A percentile compares a stretch with the other conserved stretches of the same genome.
These are phyloP conservation scores for Drosophila borborema DNA, from an alignment of 2,888 invertebrate species.

Conservation along the genomic window DNA sequence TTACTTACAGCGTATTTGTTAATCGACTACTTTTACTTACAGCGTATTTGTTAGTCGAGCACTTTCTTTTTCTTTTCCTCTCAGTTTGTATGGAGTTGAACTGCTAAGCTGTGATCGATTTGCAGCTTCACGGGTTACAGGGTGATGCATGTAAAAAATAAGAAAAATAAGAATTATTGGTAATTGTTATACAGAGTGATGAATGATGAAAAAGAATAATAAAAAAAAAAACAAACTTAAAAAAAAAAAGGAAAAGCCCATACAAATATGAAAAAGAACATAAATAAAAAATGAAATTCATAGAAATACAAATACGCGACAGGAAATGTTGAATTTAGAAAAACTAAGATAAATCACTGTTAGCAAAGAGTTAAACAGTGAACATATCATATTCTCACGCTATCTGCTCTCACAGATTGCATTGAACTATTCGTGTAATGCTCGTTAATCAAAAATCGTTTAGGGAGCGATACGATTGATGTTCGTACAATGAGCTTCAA, in stretches of 20 bases:
- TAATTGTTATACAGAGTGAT: neutral
- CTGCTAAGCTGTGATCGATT: constrained; percentile 11
- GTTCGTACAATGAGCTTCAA: no score
- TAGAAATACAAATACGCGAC: neutral
- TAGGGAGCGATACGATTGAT: no score
- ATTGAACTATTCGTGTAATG: no score
- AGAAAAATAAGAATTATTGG: no score
- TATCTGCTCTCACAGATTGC: no score
- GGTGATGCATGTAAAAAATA: neutral
- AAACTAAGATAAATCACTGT: no score
- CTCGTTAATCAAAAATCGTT: no score
- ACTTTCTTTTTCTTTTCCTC: neutral
- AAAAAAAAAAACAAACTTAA: neutral
- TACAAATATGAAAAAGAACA: neutral
- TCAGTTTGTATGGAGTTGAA: neutral
- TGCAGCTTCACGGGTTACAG: neutral
- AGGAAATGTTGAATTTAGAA: neutral
- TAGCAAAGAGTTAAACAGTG: no score
- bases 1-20: neutral
- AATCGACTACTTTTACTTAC: neutral
- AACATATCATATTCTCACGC: no score
- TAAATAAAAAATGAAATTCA: neutral
- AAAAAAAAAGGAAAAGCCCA: no score
- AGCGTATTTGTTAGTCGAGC: neutral
- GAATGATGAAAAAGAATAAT: neutral